These are phyloP conservation scores for Channa striata DNA, from an alignment of 2,797 vertebrate genomes.

Conservation along the genomic window DNA sequence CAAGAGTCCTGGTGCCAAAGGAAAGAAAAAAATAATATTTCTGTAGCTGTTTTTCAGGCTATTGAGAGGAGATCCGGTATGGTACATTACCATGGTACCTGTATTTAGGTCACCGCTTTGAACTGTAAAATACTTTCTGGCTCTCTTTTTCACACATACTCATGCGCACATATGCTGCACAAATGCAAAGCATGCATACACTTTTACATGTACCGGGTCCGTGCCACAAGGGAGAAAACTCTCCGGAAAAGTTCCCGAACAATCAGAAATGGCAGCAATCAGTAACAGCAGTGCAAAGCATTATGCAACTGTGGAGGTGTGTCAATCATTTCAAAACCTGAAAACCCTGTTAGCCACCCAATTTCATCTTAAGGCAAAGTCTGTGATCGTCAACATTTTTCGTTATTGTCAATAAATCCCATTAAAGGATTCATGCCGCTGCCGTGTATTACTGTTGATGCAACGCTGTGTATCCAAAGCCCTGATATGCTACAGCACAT, in stretches of 20 bases:
- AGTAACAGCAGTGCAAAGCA: not conserved
- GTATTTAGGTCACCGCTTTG: constrained; percentile 78
- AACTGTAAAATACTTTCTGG: constrained; percentile 46
- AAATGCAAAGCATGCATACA: constrained; percentile 46
- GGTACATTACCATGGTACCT: constrained; percentile 60
- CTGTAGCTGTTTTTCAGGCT: constrained; percentile 44
- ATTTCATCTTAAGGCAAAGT: not conserved
- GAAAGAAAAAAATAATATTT: constrained; percentile 33
- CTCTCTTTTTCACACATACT: constrained; percentile 12
- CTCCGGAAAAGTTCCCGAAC: constrained; percentile 36
- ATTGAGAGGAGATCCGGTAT: constrained; percentile 28
- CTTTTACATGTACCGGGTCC: constrained; percentile 51
- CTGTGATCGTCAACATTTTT: not conserved
- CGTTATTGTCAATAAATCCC: too few relatives aligned
- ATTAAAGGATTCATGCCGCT: not conserved
- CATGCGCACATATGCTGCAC: constrained; percentile 3
- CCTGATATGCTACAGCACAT: not conserved
- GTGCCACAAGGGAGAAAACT: constrained; percentile 42
- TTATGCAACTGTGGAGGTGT: constrained; percentile 8
- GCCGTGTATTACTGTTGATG: not conserved
- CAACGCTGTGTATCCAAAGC: not conserved
- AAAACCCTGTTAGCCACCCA: not conserved
- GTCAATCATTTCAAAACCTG: constrained; percentile 9
- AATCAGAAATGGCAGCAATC: constrained; percentile 31
- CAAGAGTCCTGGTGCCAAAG: constrained; percentile 21